Evolutionary conservation across 2,113 vertebrate genomes (phyloP).

Genomic region (Alethe diademata): DNA sequence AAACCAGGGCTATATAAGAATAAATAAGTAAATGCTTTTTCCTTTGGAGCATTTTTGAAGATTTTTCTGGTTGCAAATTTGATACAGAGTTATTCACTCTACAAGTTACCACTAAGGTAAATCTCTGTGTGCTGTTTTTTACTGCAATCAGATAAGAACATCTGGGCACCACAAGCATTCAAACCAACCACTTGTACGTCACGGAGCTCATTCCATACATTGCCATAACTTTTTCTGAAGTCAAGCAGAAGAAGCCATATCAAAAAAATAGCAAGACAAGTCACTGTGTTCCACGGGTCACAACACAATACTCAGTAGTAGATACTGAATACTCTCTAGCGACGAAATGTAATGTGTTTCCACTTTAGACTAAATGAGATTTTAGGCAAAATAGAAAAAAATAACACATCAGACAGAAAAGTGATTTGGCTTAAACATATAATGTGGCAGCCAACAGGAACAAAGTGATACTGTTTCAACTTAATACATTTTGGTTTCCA

Average conservation of each 20-base stretch:
- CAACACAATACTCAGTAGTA: background rate
- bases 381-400: background rate
- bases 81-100: background rate
- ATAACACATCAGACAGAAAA: background rate
- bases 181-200: background rate
- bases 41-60: background rate
- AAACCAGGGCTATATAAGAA: background rate
- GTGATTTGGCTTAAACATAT: background rate
- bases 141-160: background rate
- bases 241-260: background rate
- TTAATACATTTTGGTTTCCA: background rate
- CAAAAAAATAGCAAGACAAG: background rate
- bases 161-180: background rate
- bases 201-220: background rate
- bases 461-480: background rate
- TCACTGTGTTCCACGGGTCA: background rate
- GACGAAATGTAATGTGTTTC: background rate
- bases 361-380: background rate
- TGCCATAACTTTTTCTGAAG: background rate
- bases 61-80: background rate
- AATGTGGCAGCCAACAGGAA: background rate
- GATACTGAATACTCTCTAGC: background rate
- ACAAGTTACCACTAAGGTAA: background rate
- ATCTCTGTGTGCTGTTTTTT: background rate
- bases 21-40: background rate